Evolutionary conservation across 2,888 invertebrate genomes (phyloP).

Genomic region (Siphonodentalium dalli): DNA sequence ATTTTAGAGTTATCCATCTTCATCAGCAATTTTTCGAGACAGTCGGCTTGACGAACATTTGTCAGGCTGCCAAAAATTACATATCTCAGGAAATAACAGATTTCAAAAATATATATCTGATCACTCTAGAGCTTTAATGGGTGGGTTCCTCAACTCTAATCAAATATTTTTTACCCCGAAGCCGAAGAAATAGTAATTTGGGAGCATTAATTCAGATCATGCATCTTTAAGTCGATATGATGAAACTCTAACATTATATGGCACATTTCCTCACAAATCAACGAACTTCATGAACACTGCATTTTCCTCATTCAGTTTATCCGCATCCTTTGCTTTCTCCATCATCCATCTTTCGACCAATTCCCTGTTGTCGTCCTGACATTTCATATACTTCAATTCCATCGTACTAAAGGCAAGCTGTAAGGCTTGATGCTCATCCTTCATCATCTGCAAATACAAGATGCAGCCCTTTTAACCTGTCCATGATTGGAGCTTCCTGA

Average conservation of each 20-base stretch:
- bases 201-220: too few relatives aligned
- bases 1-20: too few relatives aligned
- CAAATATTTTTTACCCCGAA: too few relatives aligned
- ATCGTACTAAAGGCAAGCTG: constrained; percentile 88
- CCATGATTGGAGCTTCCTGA: background rate
- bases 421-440: constrained; percentile 93
- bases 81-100: too few relatives aligned
- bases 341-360: constrained; percentile 77
- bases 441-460: constrained; percentile 72
- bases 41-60: too few relatives aligned
- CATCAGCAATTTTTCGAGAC: too few relatives aligned
- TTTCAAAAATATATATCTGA: too few relatives aligned
- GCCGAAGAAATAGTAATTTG: too few relatives aligned
- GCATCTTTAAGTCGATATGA: background rate
- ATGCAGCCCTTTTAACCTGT: background rate
- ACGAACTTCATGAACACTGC: constrained; percentile 68
- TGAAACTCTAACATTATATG: background rate
- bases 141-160: too few relatives aligned
- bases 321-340: constrained; percentile 91
- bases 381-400: constrained; percentile 85
- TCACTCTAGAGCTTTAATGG: too few relatives aligned
- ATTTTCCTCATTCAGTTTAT: constrained; percentile 95
- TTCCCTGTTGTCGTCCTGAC: constrained; percentile 63
- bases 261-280: too few relatives aligned
- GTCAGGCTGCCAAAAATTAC: too few relatives aligned